phyloP scores from a whole-genome alignment of 2,113 vertebrate species.

The Phylloscopus whistleri region DNA sequence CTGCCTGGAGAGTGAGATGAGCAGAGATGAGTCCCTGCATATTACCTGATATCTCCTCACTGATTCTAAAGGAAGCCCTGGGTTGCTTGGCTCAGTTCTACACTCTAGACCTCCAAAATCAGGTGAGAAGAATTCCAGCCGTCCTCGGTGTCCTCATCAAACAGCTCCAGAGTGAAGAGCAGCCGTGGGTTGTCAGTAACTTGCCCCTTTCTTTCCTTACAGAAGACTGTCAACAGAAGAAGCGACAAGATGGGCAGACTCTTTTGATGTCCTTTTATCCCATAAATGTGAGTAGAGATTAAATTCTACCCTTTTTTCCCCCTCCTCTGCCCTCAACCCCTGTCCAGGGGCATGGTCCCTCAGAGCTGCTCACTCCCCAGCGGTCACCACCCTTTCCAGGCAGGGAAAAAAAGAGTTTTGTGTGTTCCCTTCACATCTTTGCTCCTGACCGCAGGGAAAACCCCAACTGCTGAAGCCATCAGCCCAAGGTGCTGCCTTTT shows the following conservation, averaged over 20 bases:
- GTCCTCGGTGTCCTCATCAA: not conserved
- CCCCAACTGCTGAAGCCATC: not conserved
- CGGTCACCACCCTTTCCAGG: not conserved
- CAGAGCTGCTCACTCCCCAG: not conserved
- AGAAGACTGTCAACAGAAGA: slow-evolving; percentile 82
- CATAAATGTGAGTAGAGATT: slow-evolving; percentile 80
- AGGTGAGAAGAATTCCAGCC: not conserved
- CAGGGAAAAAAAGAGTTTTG: not conserved
- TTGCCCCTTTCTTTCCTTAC: slow-evolving; percentile 22
- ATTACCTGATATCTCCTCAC: not conserved
- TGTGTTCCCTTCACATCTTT: not conserved
- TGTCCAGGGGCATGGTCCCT: not conserved
- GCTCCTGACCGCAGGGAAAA: not conserved
- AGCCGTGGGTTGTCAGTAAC: not conserved
- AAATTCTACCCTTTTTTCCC: not conserved
- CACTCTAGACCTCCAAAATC: not conserved
- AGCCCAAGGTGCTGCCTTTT: not conserved
- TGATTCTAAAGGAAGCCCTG: not conserved
- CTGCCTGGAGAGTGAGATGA: not conserved
- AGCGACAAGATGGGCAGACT: slow-evolving; percentile 81
- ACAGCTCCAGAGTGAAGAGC: not conserved
- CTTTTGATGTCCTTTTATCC: slow-evolving; percentile 80
- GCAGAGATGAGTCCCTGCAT: not conserved
- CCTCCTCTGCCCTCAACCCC: not conserved
- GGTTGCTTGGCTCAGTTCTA: not conserved